A percentile compares a stretch with the other conserved stretches of the same genome.
Evolutionary conservation across 2,888 invertebrate species (phyloP).

Genomic region (Drosophila mimetica): DNA sequence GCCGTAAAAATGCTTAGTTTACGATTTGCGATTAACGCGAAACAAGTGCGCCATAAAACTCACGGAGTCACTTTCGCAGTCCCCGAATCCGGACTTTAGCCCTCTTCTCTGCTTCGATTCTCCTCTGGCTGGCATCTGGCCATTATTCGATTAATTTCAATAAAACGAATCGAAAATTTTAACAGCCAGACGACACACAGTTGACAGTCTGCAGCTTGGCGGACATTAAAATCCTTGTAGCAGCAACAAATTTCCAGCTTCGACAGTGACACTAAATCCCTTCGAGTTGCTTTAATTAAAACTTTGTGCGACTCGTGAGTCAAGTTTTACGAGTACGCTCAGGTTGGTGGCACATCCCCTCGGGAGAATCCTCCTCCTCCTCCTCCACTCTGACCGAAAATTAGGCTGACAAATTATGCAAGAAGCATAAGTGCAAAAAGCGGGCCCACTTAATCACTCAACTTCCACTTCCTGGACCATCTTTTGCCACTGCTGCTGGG

Average conservation of each 20-base stretch:
- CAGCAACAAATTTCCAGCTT: constrained; percentile 29
- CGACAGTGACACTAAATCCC: constrained; percentile 53
- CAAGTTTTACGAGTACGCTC: constrained; percentile 27
- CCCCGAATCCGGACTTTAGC: constrained; percentile 5
- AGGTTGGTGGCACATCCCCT: constrained; percentile 5
- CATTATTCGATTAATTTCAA: constrained; percentile 78
- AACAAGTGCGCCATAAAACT: constrained; percentile 78
- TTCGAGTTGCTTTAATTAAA: constrained; percentile 61
- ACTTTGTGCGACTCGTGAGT: constrained; percentile 28
- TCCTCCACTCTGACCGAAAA: constrained; percentile 36
- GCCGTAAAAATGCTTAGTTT: constrained; percentile 80
- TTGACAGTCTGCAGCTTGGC: constrained; percentile 12
- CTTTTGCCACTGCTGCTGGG: background rate
- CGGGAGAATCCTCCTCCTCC: background rate
- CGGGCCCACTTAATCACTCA: constrained; percentile 72
- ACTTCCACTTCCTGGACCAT: constrained; percentile 66
- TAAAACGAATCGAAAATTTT: constrained; percentile 64
- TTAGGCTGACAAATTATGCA: constrained; percentile 68
- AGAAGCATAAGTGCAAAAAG: constrained; percentile 75
- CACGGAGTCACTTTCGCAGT: constrained; percentile 30
- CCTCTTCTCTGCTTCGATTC: background rate
- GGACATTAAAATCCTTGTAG: constrained; percentile 52
- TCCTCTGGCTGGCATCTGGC: constrained; percentile 21
- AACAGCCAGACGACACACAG: constrained; percentile 38
- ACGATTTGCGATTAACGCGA: constrained; percentile 79